Conservation (phyloP, 2,113 vertebrate species). For the Macroglossus sobrinus region DNA sequence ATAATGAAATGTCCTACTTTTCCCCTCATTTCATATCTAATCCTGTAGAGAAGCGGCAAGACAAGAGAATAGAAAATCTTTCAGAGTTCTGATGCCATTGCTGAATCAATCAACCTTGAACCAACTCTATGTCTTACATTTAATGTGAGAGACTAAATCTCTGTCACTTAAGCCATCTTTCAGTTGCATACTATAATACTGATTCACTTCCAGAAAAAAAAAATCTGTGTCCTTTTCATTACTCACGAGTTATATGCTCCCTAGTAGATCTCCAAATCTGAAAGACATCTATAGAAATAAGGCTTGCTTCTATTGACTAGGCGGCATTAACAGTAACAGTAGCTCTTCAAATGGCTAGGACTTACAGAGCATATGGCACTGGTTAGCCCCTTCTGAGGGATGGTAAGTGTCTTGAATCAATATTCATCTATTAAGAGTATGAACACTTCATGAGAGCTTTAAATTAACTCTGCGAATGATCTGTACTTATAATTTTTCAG, state of each 20-base stretch:
- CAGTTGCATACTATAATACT: background rate
- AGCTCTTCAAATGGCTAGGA: background rate
- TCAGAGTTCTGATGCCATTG: background rate
- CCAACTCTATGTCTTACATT: background rate
- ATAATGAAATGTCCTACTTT: background rate
- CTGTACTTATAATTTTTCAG: background rate
- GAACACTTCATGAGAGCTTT: background rate
- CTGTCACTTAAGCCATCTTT: background rate
- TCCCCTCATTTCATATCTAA: background rate
- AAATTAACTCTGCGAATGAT: background rate
- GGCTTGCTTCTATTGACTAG: background rate
- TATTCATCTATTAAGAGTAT: background rate
- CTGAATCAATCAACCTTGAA: background rate
- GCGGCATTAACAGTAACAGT: background rate
- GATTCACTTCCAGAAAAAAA: background rate
- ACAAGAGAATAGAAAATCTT: background rate
- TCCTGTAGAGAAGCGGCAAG: background rate
- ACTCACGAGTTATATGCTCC: background rate
- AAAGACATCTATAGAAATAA: background rate
- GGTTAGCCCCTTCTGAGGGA: background rate
- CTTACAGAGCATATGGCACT: background rate
- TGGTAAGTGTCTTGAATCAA: background rate
- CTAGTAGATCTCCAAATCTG: background rate
- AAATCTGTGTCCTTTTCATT: background rate
- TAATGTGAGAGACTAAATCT: background rate